Evolutionary conservation across 1,140 invertebrate species (phyloP), one percentile per base, ranked within the genome.

Genomic region (Neoseiulus cucumeris): DNA sequence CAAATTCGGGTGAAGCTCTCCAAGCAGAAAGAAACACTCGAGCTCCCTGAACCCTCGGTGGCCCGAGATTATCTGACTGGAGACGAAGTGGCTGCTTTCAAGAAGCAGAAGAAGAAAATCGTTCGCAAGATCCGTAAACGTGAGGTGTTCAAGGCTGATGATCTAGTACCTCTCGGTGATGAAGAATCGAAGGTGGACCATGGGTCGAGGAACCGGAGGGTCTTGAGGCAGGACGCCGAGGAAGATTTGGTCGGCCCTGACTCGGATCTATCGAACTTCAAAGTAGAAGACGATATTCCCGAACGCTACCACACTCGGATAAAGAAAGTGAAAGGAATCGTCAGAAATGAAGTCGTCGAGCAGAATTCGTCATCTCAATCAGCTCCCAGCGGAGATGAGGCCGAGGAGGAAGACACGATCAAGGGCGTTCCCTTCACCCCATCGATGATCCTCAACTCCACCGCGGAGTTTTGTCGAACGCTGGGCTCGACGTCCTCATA

Each of bases 401-500:
- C 71, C 42, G 69, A 72, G 18, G 67, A 73, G 7, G 65, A 68
- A n/a, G 42, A 65, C 7, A 39, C 29, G 42, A 59, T 42, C 41
- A 20, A 44, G 20, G 68, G 42, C 28, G 44, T 29, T 9, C 42
- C 66, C 12, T 44, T 59, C 14, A 64, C 65, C 44, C 67, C 67
- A 5, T 73, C 74, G 68, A 93, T 97, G 70, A 82, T 89, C 33
- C 76, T 97, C 33, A 93, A 97, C 79, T 84, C 90, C 14, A 96
- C 91, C 0, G 91, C 91, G 0, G 94, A 98, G 79, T 98, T 97
- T 79, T 97, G 93, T 75, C 82, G 93, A 69, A 92, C 90, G 42
- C 78, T 98, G 1, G 91, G 93, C 25, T 91, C 96, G 74, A 93
- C 95, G 72, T 91, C 91, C 42, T 94, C 88, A 0, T 90, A 91